Evolutionary conservation across 2,888 invertebrate genomes (phyloP).

Genomic region (Chymomyza caudatula): DNA sequence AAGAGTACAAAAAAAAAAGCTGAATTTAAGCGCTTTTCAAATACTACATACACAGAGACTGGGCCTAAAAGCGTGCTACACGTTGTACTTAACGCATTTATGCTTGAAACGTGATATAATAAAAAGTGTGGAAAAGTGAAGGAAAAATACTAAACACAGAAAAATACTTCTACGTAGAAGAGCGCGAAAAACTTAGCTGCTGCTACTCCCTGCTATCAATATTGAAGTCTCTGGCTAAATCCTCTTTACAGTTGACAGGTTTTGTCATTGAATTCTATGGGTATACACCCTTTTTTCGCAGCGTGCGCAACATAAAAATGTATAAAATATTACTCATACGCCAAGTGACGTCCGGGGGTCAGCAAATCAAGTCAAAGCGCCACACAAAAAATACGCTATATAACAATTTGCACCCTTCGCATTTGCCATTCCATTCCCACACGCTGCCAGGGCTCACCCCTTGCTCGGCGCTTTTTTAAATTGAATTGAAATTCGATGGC

Average conservation of each 20-base stretch:
- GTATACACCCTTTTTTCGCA: constrained; percentile 51
- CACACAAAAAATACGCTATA: constrained; percentile 55
- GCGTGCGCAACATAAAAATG: constrained; percentile 14
- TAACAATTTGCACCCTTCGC: constrained; percentile 57
- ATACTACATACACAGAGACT: constrained; percentile 31
- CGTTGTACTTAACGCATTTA: constrained; percentile 68
- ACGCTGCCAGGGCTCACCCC: neutral
- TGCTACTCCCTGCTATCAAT: constrained; percentile 56
- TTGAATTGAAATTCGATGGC: constrained; percentile 72
- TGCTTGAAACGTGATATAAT: constrained; percentile 73
- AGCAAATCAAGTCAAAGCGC: constrained; percentile 51
- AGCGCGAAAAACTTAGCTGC: constrained; percentile 43
- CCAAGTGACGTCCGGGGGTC: constrained; percentile 15
- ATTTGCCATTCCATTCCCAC: constrained; percentile 8
- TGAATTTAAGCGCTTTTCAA: constrained; percentile 68
- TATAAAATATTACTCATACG: constrained; percentile 62
- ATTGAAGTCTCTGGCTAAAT: constrained; percentile 40
- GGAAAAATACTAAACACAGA: constrained; percentile 33
- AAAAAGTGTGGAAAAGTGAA: constrained; percentile 32
- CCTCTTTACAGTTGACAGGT: neutral
- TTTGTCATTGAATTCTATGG: constrained; percentile 14
- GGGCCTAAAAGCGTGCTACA: constrained; percentile 48
- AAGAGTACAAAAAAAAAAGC: constrained; percentile 29
- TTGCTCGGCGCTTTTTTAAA: constrained; percentile 48
- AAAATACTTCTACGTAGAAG: constrained; percentile 20